Evolutionary conservation across 1,140 invertebrate genomes (phyloP).

Genomic region (Scaptomyza graminum): DNA sequence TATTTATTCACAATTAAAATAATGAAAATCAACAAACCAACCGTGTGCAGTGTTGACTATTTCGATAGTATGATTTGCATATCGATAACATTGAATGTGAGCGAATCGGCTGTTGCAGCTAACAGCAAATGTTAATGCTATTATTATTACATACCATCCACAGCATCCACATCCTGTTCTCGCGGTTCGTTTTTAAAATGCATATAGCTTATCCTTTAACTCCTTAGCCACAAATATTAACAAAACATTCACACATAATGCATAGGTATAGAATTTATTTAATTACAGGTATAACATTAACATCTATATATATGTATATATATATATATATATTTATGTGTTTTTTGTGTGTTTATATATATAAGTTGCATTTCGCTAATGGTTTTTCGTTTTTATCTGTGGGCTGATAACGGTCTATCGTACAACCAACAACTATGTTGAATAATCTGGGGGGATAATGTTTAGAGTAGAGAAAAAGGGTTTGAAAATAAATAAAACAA

Average conservation of each 20-base stretch:
- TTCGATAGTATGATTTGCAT: slow-evolving; percentile 12
- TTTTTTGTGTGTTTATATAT: slow-evolving; percentile 31
- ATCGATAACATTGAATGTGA: slow-evolving; percentile 3
- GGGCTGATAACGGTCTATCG: slow-evolving; percentile 52
- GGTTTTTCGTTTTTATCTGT: slow-evolving; percentile 21
- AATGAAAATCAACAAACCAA: slow-evolving; percentile 1
- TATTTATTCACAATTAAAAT: slow-evolving; percentile 10
- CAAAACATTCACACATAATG: slow-evolving; percentile 39
- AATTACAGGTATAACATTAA: slow-evolving; percentile 81
- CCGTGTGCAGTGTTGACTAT: not conserved
- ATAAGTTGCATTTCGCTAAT: slow-evolving; percentile 76
- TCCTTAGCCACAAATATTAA: not conserved
- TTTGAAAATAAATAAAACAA: slow-evolving; percentile 32
- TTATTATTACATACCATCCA: not conserved
- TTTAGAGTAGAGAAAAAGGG: slow-evolving; percentile 5
- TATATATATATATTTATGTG: slow-evolving; percentile 55
- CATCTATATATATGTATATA: slow-evolving; percentile 74
- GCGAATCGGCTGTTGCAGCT: not conserved
- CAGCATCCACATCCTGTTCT: not conserved
- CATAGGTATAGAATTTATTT: slow-evolving; percentile 82
- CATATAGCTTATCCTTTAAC: too few species aligned
- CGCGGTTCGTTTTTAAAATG: too few species aligned
- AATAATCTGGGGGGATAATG: slow-evolving; percentile 11
- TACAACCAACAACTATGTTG: slow-evolving; percentile 42
- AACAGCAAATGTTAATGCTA: not conserved